Evolutionary conservation across 1,140 invertebrate genomes (phyloP), one percentile per base, ranked within the genome.

Genomic region (Laupala kohalensis): DNA sequence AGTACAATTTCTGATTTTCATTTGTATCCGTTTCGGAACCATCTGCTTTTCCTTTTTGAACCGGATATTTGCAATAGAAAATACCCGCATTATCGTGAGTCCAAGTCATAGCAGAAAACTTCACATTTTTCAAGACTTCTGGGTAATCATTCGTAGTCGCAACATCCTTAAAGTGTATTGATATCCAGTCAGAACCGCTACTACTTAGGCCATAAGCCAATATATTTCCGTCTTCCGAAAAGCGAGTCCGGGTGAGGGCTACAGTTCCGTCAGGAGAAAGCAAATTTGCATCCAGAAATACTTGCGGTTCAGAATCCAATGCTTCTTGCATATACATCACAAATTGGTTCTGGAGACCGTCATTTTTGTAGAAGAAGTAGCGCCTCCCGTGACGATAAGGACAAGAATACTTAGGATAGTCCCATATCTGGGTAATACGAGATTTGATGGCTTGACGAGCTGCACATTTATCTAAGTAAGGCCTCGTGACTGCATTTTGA

Each of bases 341-440:
- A 85, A 94, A 94, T 80, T 98, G 96, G 80, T 98, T 97, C 82
- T 98, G 95, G 25, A 98, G 84, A n/a, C 97, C 97, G 27, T 91
- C 89, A 80, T 99, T 99, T 82, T 92, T 92, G 75, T 89, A 92
- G 81, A 94, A 97, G 80, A 94, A 99, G 80, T 97, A 99, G 79
- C 88, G 87, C 71, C 90, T 83, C 15, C 96, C 96, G 77, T 90
- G 85, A 77, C 87, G 88, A 75, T 86, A 88, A 0, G 96, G 96
- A 77, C 92, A 93, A 0, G 92, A 91, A 81, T 92, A 97, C 81
- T 97, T 98, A 30, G 95, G 93, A 83, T 93, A 99, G 81, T 99
- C 92, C 95, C 95, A 98, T 4, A 98, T 82, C 76, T 96, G 89
- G 0, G 91, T 97, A 4, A 99, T 83, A 72, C 89, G 85, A 66